Evolutionary conservation across 2,797 vertebrate genomes (phyloP), one percentile per base, ranked within the genome.

Genomic region (Chelidonichthys spinosus): DNA sequence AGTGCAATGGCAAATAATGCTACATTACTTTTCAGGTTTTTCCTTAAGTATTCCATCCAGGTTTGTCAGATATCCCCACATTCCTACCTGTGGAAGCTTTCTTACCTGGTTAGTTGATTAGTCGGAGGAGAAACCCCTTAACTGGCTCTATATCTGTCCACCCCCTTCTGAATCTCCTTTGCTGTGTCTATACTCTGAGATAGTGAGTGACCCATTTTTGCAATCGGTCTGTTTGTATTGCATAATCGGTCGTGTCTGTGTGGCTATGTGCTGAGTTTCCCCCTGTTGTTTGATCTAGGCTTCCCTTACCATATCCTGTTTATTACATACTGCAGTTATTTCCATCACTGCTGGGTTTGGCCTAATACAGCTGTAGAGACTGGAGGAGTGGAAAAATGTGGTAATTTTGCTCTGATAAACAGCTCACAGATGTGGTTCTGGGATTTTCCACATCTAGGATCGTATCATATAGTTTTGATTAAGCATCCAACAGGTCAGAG

Each of bases 171-270:
- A 42, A 37, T 70, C 46, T 61, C 46, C 11, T 71, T 17, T 64
- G 40, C 47, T 74, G 54, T 76, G 68, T n/a, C n/a, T 40, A 25
- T 25, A 56, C 43, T 2, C 35, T 42, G 43, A 61, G 74, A 39
- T 13, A 54, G 42, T 35, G 25, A 54, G 47, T 84, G 90, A 90
- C 90, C 87, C 76, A 81, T 69, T 89, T 92, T 74, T 78, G 61
- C 5, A 5, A 10, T 43, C 11, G 52, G 13, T 40, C 32, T 71
- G 69, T 85, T 70, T 74, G 69, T 60, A 49, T 79, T 90, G 68
- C 44, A 15, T 60, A 83, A 85, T 73, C 43, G 43, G 37, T 64
- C 43, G 17, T 63, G n/a, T 76, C 64, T 67, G 42, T 3, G 11
- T 52, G 39, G 43, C 44, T 62, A 0, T 50, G 25, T 69, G 72